phyloP scores from a whole-genome alignment of 2,797 vertebrate species.

The Myotis pilosus region DNA sequence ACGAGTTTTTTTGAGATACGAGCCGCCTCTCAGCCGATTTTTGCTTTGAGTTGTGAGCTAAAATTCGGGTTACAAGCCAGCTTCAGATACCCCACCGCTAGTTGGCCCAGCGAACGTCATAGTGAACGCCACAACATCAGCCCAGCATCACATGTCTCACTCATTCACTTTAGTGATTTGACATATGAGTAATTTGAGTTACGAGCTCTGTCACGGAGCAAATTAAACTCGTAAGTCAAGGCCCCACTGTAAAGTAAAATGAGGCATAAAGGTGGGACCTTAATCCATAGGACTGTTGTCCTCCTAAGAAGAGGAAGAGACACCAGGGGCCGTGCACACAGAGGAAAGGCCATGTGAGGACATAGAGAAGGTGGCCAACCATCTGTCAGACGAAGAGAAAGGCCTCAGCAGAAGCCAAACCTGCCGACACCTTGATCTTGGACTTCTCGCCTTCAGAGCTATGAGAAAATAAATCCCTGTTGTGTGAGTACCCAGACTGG shows the following conservation, averaged over 20 bases:
- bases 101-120: no score
- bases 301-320: not conserved
- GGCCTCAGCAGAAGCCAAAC: not conserved
- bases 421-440: not conserved
- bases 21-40: no score
- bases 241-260: not conserved
- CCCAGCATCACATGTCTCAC: no score
- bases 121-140: no score
- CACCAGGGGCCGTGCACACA: accelerated
- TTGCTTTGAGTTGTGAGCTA: no score
- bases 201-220: no score
- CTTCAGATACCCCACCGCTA: no score
- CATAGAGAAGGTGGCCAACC: not conserved
- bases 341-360: not conserved
- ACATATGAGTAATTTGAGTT: no score
- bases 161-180: no score
- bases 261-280: not conserved
- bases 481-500: not conserved
- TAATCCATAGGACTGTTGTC: not conserved
- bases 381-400: not conserved
- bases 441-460: not conserved
- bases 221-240: no score
- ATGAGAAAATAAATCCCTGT: not conserved
- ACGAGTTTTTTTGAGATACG: no score
- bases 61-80: no score